Base-by-base conservation (phyloP, 2,113 vertebrate genomes). In the Urocolius indicus region DNA sequence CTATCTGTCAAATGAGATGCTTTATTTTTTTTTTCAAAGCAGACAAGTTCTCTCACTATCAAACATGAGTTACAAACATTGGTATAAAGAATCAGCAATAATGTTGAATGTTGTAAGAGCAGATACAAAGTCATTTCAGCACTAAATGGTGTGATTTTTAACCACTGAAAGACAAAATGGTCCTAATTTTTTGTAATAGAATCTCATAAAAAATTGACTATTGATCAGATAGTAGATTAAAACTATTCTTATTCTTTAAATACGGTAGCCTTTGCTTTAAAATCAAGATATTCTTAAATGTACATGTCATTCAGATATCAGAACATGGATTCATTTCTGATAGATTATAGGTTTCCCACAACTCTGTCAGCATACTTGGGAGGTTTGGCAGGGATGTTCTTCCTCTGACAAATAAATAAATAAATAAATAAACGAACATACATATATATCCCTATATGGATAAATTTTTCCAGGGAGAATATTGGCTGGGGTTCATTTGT, bases 1-100 rank as follows among this genome's bases (percentile, higher is more conserved):
- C 88, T 97, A 77, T 88, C 92, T 96, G 75, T 97, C 89, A 96
- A 95, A 94, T 69, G 54, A 95, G 87, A 96, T 91, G 73, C 30
- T 68, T 76, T 84, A 92, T 58, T 96, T 96, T 95, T 96, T 96
- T 95, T 88, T 76, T 65, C 41, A 27, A 80, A 43, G 7, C 11
- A 66, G 54, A 51, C 59, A 85, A 36, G 8, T 52, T 87, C 79
- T 94, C 62, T 87, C 41, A 65, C 27, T 10, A 26, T 55, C 34
- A 22, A 24, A 46, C 3, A 7, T 21, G 48, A 74, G 24, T 74
- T 80, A 62, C 71, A 55, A 30, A 54, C 20, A 14, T 43, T 23
- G 27, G 15, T 54, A 20, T 41, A 58, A 82, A 27, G 30, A 89
- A 78, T 71, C 22, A 51, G 41, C 38, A 80, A 14, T 46, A 34